Percentiles rank a stretch among this genome's conserved stretches.
phyloP scores from a whole-genome alignment of 2,113 vertebrate genomes.

The Forbesichthys papilliferus region DNA sequence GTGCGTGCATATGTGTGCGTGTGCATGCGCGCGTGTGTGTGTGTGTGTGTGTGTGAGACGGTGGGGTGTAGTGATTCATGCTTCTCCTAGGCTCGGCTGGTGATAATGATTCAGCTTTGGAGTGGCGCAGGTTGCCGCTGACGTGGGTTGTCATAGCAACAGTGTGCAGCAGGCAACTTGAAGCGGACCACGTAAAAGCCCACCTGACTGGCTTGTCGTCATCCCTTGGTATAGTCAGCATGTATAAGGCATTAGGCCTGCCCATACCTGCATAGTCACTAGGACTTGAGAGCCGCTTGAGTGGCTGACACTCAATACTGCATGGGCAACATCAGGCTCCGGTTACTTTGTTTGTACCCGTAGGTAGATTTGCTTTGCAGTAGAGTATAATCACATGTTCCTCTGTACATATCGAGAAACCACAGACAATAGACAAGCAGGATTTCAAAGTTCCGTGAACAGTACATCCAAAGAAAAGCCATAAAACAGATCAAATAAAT shows the following conservation, averaged over 20 bases:
- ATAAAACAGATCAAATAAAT: too few relatives aligned
- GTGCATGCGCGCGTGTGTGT: background rate
- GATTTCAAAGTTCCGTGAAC: too few relatives aligned
- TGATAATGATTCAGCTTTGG: slow-evolving; percentile 67
- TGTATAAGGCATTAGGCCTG: background rate
- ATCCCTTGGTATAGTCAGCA: slow-evolving; percentile 30
- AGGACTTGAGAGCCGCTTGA: background rate
- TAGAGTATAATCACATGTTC: too few relatives aligned
- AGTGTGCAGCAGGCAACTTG: slow-evolving; percentile 47
- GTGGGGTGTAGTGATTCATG: slow-evolving; percentile 59
- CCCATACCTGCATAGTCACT: background rate
- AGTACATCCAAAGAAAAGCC: too few relatives aligned
- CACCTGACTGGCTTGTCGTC: too few relatives aligned
- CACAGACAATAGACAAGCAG: too few relatives aligned
- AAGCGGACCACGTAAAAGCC: slow-evolving; percentile 39
- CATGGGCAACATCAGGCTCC: too few relatives aligned
- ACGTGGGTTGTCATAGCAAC: slow-evolving; percentile 64
- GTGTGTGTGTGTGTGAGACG: background rate
- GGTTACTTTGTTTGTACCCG: background rate
- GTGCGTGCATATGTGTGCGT: background rate
- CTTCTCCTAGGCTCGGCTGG: slow-evolving; percentile 43
- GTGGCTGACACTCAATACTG: background rate
- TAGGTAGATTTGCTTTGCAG: too few relatives aligned
- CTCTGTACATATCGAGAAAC: too few relatives aligned
- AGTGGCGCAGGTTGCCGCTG: slow-evolving; percentile 55